phyloP scores from a whole-genome alignment of 2,888 invertebrate species.

The Lasioglossum lativentre region DNA sequence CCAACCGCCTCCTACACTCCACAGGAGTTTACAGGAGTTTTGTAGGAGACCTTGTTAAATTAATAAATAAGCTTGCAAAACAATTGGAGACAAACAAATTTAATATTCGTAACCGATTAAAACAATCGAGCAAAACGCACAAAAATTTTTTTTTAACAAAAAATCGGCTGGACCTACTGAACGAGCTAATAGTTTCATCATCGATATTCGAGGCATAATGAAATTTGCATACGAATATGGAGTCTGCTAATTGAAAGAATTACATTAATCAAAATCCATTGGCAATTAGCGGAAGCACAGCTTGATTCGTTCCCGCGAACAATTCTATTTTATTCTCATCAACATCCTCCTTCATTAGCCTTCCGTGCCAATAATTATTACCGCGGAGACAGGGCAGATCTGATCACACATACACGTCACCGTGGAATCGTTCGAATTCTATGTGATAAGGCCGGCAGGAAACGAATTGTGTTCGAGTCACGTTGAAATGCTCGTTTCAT shows the following conservation, averaged over 20 bases:
- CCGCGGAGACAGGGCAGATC: not conserved
- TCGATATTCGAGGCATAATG: not conserved
- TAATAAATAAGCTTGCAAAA: not conserved
- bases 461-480: conserved; percentile 12
- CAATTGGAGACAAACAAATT: not conserved
- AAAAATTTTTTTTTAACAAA: not conserved
- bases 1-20: too few species aligned
- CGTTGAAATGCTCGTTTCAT: conserved; percentile 8
- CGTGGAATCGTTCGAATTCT: conserved; percentile 13
- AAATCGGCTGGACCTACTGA: too few species aligned
- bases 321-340: not conserved
- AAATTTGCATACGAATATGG: not conserved
- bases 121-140: not conserved
- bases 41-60: not conserved
- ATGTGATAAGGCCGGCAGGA: not conserved
- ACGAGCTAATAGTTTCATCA: not conserved
- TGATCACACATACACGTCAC: conserved; percentile 15
- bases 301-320: not conserved
- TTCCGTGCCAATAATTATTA: conserved; percentile 15
- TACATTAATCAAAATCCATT: not conserved
- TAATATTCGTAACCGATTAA: not conserved
- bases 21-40: too few species aligned
- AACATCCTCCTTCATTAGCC: not conserved
- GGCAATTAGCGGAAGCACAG: not conserved
- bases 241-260: not conserved